Base-by-base conservation (phyloP, 2,113 vertebrate genomes). In the Cyprinodon brontotheroides region DNA sequence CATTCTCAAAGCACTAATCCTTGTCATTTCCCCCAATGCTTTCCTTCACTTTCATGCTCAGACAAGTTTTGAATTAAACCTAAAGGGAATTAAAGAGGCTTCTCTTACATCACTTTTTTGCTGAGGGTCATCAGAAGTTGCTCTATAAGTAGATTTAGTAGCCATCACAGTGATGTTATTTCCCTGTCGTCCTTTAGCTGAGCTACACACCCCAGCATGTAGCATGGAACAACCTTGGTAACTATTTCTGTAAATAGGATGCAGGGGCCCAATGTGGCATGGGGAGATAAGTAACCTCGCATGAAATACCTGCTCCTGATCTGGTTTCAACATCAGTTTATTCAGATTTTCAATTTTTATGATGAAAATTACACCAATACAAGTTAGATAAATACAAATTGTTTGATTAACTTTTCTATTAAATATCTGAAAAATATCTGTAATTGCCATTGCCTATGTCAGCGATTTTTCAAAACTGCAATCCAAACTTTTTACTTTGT, bases 91-190 rank as follows among this genome's bases (percentile, higher is more conserved):
- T 39, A 36, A n/a, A 43, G 40, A 71, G 41, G 69, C 73, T 61
- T 65, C 72, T 72, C 71, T 74, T 72, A 79, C 60, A 66, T 72
- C 74, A 80, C 59, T 68, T 29, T 29, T 29, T 40, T 79, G 76
- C 74, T 72, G 72, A 70, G 60, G 66, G 77, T 82, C 78, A 72
- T 75, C 81, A 85, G 86, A 90, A 91, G 91, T 88, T 89, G 74
- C 82, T 75, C 61, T 78, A 86, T 87, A 84, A 90, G 87, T 86
- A 89, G 75, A 74, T 74, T 77, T 86, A 90, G 90, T 84, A 81
- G 78, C 84, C 14, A 67, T 82, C 74, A 71, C 86, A 79, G 81
- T 70, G 80, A 75, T 87, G 79, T 91, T 89, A 90, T 91, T 89
- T 82, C 79, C 82, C 88, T n/a, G 29, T 80, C 83, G 80, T 86